Evolutionary conservation across 2,113 vertebrate genomes (phyloP).

Genomic region (Psilopsiagon aymara): DNA sequence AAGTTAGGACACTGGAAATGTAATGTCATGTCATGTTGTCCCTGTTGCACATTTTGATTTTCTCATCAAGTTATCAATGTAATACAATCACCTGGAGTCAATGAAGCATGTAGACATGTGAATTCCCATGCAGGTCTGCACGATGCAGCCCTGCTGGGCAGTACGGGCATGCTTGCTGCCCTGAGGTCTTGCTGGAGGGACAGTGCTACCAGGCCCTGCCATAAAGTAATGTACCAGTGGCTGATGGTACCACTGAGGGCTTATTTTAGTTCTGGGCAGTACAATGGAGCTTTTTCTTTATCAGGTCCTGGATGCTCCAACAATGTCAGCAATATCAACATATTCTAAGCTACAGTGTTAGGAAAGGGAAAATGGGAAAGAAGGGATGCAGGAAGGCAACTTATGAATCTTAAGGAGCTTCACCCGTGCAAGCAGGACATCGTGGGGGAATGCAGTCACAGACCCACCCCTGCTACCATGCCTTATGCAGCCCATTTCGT

Average conservation of each 20-base stretch:
- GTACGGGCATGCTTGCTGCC: not conserved
- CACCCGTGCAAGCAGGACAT: not conserved
- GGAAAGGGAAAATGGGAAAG: not conserved
- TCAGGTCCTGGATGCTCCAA: not conserved
- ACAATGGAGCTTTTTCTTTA: not conserved
- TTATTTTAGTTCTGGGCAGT: not conserved
- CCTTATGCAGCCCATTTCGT: not conserved
- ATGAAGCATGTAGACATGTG: not conserved
- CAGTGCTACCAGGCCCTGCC: rapidly evolving
- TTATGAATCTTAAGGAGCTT: not conserved
- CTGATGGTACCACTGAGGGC: not conserved
- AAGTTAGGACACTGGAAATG: not conserved
- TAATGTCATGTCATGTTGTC: not conserved
- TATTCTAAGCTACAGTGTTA: not conserved
- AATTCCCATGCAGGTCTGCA: not conserved
- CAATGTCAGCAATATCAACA: not conserved
- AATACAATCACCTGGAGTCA: not conserved
- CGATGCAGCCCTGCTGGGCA: not conserved
- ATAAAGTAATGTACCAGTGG: not conserved
- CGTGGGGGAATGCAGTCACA: not conserved
- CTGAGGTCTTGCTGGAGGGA: rapidly evolving
- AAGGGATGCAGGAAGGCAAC: not conserved
- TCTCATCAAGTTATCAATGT: not conserved
- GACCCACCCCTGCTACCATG: not conserved
- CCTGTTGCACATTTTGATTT: not conserved